Conservation (phyloP, 2,797 vertebrate genomes). For the Argentina silus region DNA sequence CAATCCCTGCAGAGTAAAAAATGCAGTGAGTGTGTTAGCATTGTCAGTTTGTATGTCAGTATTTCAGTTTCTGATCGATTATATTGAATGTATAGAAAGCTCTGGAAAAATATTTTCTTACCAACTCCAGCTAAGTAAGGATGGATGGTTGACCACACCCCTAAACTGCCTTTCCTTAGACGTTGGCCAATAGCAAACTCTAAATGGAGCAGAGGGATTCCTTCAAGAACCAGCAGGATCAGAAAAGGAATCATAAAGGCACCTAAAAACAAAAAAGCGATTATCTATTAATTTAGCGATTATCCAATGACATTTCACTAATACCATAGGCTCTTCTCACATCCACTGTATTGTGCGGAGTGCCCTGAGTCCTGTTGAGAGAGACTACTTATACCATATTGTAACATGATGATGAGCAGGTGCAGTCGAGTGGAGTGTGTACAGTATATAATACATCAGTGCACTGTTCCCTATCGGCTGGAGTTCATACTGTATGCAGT, state of each 20-base stretch:
- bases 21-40: background rate
- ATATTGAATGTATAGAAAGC: too few species aligned
- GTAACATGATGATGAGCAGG: slow-evolving; percentile 69
- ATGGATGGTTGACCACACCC: slow-evolving; percentile 82
- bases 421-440: too few species aligned
- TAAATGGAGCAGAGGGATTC: slow-evolving; percentile 82
- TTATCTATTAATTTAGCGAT: too few species aligned
- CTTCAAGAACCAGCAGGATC: slow-evolving; percentile 82
- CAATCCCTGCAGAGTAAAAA: slow-evolving; percentile 68
- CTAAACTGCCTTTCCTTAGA: slow-evolving; percentile 80
- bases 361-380: background rate
- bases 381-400: slow-evolving; percentile 62
- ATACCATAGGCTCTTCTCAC: too few species aligned
- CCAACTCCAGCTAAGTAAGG: slow-evolving; percentile 83
- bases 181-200: slow-evolving; percentile 85
- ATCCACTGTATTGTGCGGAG: too few species aligned
- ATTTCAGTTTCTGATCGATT: background rate
- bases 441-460: too few species aligned
- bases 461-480: background rate
- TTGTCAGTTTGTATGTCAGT: background rate
- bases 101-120: slow-evolving; percentile 45
- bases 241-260: slow-evolving; percentile 86
- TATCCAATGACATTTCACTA: too few species aligned
- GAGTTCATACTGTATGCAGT: background rate
- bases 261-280: slow-evolving; percentile 64